phyloP scores from a whole-genome alignment of 2,797 vertebrate species.

The Telmatherina bonti region DNA sequence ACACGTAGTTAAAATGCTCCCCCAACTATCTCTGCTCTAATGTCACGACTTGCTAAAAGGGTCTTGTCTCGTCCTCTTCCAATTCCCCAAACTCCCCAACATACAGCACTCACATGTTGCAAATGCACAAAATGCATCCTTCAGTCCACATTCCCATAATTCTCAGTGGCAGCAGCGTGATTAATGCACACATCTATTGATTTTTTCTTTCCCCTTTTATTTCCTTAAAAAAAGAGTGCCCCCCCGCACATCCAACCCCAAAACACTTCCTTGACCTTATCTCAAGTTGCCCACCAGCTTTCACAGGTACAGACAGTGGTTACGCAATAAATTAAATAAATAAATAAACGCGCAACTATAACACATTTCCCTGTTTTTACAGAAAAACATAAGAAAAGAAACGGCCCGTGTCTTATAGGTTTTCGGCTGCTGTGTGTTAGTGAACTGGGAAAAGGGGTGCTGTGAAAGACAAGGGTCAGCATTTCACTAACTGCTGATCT shows the following conservation, averaged over 20 bases:
- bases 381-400: conserved; percentile 36
- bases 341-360: conserved; percentile 20
- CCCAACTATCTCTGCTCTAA: conserved; percentile 41
- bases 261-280: conserved; percentile 33
- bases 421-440: conserved; percentile 60
- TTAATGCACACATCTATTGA: conserved; percentile 94
- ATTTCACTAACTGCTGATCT: conserved; percentile 80
- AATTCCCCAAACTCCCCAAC: conserved; percentile 78
- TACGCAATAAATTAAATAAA: conserved; percentile 14
- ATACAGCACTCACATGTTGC: conserved; percentile 77
- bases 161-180: conserved; percentile 89
- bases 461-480: conserved; percentile 81
- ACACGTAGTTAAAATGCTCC: conserved; percentile 22
- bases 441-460: conserved; percentile 71
- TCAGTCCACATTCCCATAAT: conserved; percentile 89
- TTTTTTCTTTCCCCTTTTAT: conserved; percentile 72
- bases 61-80: conserved; percentile 65
- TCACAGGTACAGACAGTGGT: conserved; percentile 1
- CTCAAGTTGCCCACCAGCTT: conserved; percentile 31
- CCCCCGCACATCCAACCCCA: conserved; percentile 37
- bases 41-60: conserved; percentile 72
- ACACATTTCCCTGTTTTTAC: conserved; percentile 1
- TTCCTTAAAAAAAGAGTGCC: conserved; percentile 47
- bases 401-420: conserved; percentile 37
- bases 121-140: conserved; percentile 84